These are phyloP conservation scores for Macropus fuliginosus DNA, from an alignment of 2,797 vertebrate species.

Conservation along the genomic window DNA sequence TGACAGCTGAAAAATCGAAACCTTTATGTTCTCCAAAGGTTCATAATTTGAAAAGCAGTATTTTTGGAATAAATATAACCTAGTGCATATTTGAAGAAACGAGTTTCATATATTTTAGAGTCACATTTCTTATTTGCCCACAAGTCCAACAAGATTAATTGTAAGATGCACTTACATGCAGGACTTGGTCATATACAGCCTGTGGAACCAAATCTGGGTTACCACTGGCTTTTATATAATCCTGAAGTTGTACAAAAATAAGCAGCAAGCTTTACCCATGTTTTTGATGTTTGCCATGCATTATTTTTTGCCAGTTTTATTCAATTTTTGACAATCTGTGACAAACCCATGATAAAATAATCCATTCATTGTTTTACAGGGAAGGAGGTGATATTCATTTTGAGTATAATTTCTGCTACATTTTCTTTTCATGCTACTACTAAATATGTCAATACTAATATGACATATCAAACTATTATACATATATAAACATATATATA, in stretches of 20 bases:
- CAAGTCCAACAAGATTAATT: neutral
- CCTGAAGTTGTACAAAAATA: neutral
- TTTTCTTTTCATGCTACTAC: neutral
- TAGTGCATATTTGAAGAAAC: neutral
- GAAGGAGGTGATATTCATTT: neutral
- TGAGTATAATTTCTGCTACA: neutral
- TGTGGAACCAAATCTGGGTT: neutral
- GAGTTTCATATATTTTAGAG: neutral
- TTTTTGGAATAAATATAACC: neutral
- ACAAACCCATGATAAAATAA: neutral
- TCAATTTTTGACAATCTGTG: no score
- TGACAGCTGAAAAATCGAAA: neutral
- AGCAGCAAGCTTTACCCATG: neutral
- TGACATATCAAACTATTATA: neutral
- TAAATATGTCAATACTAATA: neutral
- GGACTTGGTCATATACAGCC: neutral
- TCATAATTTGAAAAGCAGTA: neutral
- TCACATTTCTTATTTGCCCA: neutral
- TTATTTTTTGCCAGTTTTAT: no score
- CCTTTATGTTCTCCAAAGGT: neutral
- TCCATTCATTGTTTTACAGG: neutral
- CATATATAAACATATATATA: no score
- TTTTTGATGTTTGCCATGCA: no score
- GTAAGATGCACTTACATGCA: neutral
- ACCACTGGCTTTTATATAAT: rapidly evolving